These are phyloP conservation scores for Netelia melanura DNA, from an alignment of 2,888 invertebrate species.

Conservation along the genomic window DNA sequence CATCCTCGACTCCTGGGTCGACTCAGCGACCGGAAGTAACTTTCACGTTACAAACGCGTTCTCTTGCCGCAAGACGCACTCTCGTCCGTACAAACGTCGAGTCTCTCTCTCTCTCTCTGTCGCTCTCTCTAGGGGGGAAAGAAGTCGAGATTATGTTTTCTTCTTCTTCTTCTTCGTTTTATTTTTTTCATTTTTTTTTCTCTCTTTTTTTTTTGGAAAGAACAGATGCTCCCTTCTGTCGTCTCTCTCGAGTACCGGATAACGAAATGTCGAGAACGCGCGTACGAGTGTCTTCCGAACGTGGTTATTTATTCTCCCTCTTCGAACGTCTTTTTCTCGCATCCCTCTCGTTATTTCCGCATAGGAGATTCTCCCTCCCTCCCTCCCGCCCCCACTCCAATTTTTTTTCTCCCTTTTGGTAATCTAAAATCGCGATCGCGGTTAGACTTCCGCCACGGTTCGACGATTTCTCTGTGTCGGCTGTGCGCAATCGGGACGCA, in stretches of 20 bases:
- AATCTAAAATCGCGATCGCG: conserved; percentile 42
- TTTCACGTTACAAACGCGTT: conserved; percentile 39
- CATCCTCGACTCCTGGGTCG: conserved; percentile 47
- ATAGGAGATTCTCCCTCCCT: not conserved
- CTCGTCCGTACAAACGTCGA: not conserved
- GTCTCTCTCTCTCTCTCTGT: not conserved
- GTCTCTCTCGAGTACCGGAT: conserved; percentile 10
- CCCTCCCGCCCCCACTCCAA: not conserved
- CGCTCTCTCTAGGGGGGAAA: not conserved
- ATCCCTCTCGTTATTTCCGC: conserved; percentile 21
- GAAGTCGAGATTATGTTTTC: not conserved
- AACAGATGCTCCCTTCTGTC: conserved; percentile 52
- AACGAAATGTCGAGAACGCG: not conserved
- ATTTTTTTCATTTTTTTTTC: conserved; percentile 16
- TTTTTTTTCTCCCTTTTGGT: not conserved
- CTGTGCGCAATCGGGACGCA: not conserved
- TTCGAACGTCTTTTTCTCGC: not conserved
- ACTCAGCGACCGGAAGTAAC: conserved; percentile 53
- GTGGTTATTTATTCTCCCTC: conserved; percentile 25
- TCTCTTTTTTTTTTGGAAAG: not conserved
- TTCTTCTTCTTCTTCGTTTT: not conserved
- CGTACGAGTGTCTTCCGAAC: not conserved
- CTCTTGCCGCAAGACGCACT: conserved; percentile 13
- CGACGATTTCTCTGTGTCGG: conserved; percentile 5
- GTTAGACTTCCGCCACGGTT: conserved; percentile 42